phyloP scores from a whole-genome alignment of 2,113 vertebrate species.

The Equus przewalskii region DNA sequence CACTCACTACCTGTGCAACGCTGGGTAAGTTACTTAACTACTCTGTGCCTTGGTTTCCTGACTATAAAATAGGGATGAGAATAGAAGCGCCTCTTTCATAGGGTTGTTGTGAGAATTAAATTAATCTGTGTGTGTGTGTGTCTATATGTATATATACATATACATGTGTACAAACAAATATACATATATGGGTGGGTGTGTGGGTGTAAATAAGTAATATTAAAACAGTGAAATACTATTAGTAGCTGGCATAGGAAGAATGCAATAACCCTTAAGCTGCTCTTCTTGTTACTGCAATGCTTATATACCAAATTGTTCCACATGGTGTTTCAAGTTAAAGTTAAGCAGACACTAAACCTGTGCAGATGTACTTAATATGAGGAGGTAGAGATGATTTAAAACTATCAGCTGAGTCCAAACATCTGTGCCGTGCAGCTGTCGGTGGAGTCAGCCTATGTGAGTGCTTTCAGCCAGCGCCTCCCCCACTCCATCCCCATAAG shows the following conservation, averaged over 20 bases:
- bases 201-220: not conserved
- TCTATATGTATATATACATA: not conserved
- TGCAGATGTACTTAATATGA: not conserved
- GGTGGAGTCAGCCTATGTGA: not conserved
- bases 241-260: not conserved
- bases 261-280: not conserved
- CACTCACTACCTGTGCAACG: not conserved
- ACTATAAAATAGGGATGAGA: not conserved
- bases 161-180: not conserved
- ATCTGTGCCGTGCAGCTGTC: not conserved
- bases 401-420: not conserved
- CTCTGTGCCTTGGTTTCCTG: not conserved
- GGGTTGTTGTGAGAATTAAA: not conserved
- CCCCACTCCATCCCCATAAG: not conserved
- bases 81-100: not conserved
- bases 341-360: not conserved
- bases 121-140: not conserved
- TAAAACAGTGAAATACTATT: not conserved
- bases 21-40: not conserved
- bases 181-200: not conserved
- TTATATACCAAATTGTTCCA: fast-evolving
- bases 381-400: not conserved
- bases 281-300: not conserved
- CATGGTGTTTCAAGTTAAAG: not conserved
- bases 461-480: not conserved